Base-by-base conservation (phyloP, 2,113 vertebrate species). In the Procavia capensis region DNA sequence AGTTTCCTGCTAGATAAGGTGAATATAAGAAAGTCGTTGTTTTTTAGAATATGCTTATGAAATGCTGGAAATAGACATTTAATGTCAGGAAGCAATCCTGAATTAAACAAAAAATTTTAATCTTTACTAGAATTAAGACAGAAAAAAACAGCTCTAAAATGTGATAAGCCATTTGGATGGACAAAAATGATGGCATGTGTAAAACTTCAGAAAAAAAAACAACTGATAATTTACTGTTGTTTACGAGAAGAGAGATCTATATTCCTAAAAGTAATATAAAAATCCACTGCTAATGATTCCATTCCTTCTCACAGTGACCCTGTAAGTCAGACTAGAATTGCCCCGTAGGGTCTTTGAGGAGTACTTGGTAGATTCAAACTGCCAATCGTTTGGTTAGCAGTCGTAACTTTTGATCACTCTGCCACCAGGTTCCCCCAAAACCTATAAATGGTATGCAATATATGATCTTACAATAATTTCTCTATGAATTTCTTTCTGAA, bases 41-140 rank as follows among this genome's bases (percentile, higher is more conserved):
- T 84, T 94, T 70, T 50, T 78, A 95, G 93, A 96, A 96, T 80
- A 34, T 89, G 70, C 74, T 70, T 88, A 76, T 93, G 91, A 95
- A 96, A 83, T 91, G 5, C 27, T 72, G 9, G 19, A 47, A 78
- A 45, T 89, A 92, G 14, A 61, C 86, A 75, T 29, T 72, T 36
- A 79, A 25, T 45, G 39, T 3, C 7, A 74, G 31, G 31, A 61
- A 88, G 19, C 50, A 76, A 64, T 50, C 83, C 68, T 6, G 25
- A 6, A 27, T 68, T 39, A 84, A 16, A 41, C 25, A 24, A n/a
- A 78, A 61, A 63, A 57, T 34, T 90, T 72, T 86, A 61, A 61
- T 72, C 25, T 34, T 83, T 83, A 86, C 74, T 17, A 0, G 63
- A 34, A 66, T 57, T 57, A 57, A 57, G 17, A 57, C 4, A 7